These are phyloP conservation scores for Schizopygopsis malacanthus DNA, from an alignment of 2,797 vertebrate species.

Conservation along the genomic window DNA sequence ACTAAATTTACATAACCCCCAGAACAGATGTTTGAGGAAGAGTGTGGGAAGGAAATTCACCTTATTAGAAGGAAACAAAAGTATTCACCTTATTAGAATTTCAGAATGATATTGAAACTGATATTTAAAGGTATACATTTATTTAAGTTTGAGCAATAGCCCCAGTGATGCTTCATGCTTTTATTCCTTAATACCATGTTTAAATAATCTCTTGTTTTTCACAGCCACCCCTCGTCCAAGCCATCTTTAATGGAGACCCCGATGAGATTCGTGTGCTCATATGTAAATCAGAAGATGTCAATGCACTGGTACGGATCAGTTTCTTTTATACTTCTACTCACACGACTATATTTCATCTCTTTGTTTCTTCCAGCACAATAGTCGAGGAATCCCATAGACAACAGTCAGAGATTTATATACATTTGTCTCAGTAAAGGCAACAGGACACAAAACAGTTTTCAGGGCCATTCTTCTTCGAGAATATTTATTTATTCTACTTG, in stretches of 20 bases:
- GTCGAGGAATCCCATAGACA: slow-evolving; percentile 19
- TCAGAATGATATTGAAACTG: not conserved
- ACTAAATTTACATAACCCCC: not conserved
- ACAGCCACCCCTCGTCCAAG: slow-evolving; percentile 93
- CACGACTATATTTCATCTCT: slow-evolving; percentile 40
- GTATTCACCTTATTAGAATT: not conserved
- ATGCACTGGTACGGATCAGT: slow-evolving; percentile 84
- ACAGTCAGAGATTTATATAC: slow-evolving; percentile 46
- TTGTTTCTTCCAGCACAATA: slow-evolving; percentile 29
- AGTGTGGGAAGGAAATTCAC: not conserved
- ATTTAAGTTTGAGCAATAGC: not conserved
- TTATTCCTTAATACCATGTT: not conserved
- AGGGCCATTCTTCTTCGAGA: not conserved
- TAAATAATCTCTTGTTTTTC: slow-evolving; percentile 43
- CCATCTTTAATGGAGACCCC: slow-evolving; percentile 95
- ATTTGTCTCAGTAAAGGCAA: slow-evolving; percentile 47
- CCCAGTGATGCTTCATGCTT: not conserved
- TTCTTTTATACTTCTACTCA: slow-evolving; percentile 11
- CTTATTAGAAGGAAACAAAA: not conserved
- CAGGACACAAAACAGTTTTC: slow-evolving; percentile 37
- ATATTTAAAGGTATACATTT: no score
- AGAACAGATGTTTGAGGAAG: not conserved
- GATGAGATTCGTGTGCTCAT: slow-evolving; percentile 96
- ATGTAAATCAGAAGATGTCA: slow-evolving; percentile 97
- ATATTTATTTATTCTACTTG: slow-evolving; percentile 59